Evolutionary conservation across 2,113 vertebrate genomes (phyloP).

Genomic region (Sorex araneus): DNA sequence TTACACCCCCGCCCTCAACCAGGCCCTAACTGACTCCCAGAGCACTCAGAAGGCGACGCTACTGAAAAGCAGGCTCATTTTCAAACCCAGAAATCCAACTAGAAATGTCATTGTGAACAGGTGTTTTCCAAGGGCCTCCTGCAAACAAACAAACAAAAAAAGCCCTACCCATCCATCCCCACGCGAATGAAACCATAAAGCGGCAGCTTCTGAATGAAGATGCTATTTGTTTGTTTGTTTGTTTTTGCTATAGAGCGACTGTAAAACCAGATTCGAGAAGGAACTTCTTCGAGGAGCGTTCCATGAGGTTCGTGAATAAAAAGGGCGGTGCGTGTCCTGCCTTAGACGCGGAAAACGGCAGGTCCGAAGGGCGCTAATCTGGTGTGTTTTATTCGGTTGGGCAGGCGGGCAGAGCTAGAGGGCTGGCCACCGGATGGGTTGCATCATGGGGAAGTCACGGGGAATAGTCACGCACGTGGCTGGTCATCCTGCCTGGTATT

Average conservation of each 20-base stretch:
- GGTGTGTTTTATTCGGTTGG: conserved; percentile 88
- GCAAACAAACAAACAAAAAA: not conserved
- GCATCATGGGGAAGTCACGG: conserved; percentile 81
- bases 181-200: conserved; percentile 75
- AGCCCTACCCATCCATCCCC: conserved; percentile 70
- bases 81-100: conserved; percentile 78
- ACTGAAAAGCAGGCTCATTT: conserved; percentile 71
- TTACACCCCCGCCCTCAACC: conserved; percentile 7
- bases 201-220: conserved; percentile 77
- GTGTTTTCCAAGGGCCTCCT: conserved; percentile 78
- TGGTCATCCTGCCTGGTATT: conserved; percentile 79
- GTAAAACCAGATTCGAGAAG: conserved; percentile 77
- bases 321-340: conserved; percentile 83
- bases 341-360: conserved; percentile 67
- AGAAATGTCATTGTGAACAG: conserved; percentile 79
- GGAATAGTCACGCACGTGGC: conserved; percentile 86
- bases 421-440: conserved; percentile 83
- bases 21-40: conserved; percentile 53
- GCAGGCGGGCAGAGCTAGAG: conserved; percentile 86
- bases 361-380: conserved; percentile 84
- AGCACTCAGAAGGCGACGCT: conserved; percentile 76
- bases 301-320: conserved; percentile 88
- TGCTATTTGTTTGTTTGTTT: conserved; percentile 66
- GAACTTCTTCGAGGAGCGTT: conserved; percentile 79
- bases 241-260: conserved; percentile 64